A percentile compares a stretch with the other conserved stretches of the same genome.
Conservation (phyloP, 2,113 vertebrate species). For the Cynopterus brachyotis region DNA sequence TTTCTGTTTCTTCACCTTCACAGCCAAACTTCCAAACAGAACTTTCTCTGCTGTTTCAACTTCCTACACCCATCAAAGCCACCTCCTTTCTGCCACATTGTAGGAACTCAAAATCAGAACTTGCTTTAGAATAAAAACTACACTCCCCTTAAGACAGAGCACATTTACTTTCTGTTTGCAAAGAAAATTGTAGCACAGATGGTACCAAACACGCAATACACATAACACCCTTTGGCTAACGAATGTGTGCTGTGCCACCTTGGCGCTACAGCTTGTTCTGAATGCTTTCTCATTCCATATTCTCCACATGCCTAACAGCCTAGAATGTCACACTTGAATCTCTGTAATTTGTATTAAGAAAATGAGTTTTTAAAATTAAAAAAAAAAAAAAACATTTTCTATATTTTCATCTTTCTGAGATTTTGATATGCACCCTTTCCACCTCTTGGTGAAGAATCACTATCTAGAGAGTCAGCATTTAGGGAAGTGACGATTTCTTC, state of each 20-base stretch:
- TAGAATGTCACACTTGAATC: background rate
- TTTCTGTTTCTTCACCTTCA: background rate
- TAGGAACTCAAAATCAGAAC: constrained; percentile 21
- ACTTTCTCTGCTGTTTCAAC: background rate
- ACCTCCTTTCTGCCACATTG: background rate
- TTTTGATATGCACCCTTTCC: background rate
- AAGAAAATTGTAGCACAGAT: background rate
- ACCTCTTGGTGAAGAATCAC: background rate
- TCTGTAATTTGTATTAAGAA: background rate
- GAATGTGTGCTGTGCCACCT: rapidly evolving
- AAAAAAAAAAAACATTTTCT: background rate
- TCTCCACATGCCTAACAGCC: background rate
- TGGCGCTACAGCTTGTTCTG: background rate
- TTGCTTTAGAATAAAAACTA: constrained; percentile 19
- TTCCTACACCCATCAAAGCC: background rate
- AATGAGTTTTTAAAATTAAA: background rate
- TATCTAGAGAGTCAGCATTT: background rate
- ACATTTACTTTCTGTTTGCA: background rate
- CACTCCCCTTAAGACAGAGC: background rate
- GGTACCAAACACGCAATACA: rapidly evolving
- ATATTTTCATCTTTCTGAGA: background rate
- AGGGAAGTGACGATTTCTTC: background rate
- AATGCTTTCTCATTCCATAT: background rate
- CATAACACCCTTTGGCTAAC: background rate
- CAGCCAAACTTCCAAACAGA: background rate